Conservation (phyloP, 2,888 invertebrate genomes). For the Drosophila pseudotalamancana region DNA sequence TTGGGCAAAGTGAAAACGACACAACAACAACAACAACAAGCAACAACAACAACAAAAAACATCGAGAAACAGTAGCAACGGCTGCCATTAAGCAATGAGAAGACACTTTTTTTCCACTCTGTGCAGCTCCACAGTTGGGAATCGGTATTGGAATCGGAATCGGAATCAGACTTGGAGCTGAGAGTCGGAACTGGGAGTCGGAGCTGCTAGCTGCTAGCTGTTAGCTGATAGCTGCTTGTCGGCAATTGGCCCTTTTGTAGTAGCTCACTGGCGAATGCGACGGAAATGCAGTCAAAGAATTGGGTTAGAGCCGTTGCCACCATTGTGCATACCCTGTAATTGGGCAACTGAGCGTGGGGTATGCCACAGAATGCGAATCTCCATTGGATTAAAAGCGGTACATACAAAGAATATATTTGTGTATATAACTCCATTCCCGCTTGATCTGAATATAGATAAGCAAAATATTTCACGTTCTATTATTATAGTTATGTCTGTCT, state of each 20-base stretch:
- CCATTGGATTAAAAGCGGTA: too few species aligned
- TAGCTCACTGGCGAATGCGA: constrained; percentile 40
- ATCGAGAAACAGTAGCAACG: constrained; percentile 71
- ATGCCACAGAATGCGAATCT: too few species aligned
- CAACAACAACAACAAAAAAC: constrained; percentile 20
- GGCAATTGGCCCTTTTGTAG: constrained; percentile 47
- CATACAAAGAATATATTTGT: too few species aligned
- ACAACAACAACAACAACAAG: constrained; percentile 32
- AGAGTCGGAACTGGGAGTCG: not conserved
- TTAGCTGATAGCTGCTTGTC: not conserved
- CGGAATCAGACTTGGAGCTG: not conserved
- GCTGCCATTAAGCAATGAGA: constrained; percentile 75
- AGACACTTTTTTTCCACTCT: constrained; percentile 58
- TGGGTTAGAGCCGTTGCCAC: constrained; percentile 59
- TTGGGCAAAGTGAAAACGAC: constrained; percentile 66
- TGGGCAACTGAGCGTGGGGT: not conserved
- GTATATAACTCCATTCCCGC: too few species aligned
- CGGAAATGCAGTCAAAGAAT: constrained; percentile 66
- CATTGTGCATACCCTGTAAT: constrained; percentile 43
- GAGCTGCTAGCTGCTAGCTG: not conserved
- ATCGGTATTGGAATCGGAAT: not conserved
- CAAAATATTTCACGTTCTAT: too few species aligned
- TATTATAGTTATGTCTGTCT: too few species aligned
- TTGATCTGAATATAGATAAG: too few species aligned
- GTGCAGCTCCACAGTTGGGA: constrained; percentile 9